Evolutionary conservation across 2,888 invertebrate genomes (phyloP).

Genomic region (Schizotus pectinicornis): DNA sequence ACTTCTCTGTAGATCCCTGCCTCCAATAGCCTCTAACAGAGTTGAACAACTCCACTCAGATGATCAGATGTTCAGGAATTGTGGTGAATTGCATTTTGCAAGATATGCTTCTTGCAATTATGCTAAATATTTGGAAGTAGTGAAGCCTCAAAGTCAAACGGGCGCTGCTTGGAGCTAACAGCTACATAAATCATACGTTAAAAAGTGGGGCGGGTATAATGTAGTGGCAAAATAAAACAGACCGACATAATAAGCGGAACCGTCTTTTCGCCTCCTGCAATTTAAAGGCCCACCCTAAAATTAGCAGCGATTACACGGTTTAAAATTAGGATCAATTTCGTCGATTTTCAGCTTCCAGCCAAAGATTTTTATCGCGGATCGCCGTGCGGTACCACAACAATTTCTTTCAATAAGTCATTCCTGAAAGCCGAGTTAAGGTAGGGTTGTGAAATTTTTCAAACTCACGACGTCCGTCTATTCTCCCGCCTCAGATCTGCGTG

Average conservation of each 20-base stretch:
- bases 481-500: constrained; percentile 1
- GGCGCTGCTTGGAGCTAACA: neutral
- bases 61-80: no score
- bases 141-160: no score
- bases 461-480: neutral
- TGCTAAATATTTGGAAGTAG: no score
- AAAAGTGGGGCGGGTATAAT: neutral
- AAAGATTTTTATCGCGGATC: constrained; percentile 3
- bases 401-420: neutral
- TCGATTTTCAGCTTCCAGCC: constrained; percentile 18
- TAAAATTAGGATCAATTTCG: constrained; percentile 23
- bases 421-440: no score
- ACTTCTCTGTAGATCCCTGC: no score
- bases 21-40: no score
- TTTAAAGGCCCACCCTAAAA: constrained; percentile 26
- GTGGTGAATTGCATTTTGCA: no score
- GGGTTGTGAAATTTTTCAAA: no score
- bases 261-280: constrained; percentile 20
- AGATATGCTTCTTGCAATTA: no score
- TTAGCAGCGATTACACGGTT: constrained; percentile 26
- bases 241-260: constrained; percentile 22
- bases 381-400: neutral
- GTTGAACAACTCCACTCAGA: no score
- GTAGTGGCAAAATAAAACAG: neutral
- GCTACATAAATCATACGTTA: neutral